Base-by-base conservation (phyloP, 2,113 vertebrate species). In the Coracopsis vasa region DNA sequence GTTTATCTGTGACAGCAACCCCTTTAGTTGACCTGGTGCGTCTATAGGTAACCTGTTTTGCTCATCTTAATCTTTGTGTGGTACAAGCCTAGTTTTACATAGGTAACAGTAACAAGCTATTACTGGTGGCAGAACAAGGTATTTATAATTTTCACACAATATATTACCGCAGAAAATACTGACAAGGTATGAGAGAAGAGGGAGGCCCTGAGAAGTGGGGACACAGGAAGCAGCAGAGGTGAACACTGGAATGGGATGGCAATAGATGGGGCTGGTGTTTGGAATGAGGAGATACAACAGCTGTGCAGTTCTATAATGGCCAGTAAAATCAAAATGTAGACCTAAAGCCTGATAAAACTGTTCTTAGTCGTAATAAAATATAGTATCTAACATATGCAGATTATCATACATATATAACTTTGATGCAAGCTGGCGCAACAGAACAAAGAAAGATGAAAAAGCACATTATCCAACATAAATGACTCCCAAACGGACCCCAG, bases 311-410 rank as follows among this genome's bases (percentile, higher is more conserved):
- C 48, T 28, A 0, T 3, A 72, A 27, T 0, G 8, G 29, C 12
- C 18, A 45, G 1, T n/a, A 45, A 79, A 84, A 78, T 39, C 27
- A 60, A 60, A 4, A 47, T 0, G 2, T 31, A 82, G 31, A 72
- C 5, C 3, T 8, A 11, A 48, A 82, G 8, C 13, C 5, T 70
- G 6, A n/a, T 7, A 50, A 70, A 70, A 61, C 8, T 48, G 5
- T 24, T 16, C 7, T 60, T 13, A n/a, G 4, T 13, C 4, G 9
- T 20, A 58, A 86, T 3, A 80, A 31, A 80, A 66, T 11, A 31
- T 0, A 27, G 8, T 10, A 41, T 2, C 20, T 45, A 58, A 72
- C 10, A 16, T 8, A 62, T 0, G 0, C 20, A 73, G 25, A 45
- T 28, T 12, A 77, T 24, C 7, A 44, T 4, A 39, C 2, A 51